phyloP scores from a whole-genome alignment of 2,113 vertebrate species.

The Ondatra zibethicus region DNA sequence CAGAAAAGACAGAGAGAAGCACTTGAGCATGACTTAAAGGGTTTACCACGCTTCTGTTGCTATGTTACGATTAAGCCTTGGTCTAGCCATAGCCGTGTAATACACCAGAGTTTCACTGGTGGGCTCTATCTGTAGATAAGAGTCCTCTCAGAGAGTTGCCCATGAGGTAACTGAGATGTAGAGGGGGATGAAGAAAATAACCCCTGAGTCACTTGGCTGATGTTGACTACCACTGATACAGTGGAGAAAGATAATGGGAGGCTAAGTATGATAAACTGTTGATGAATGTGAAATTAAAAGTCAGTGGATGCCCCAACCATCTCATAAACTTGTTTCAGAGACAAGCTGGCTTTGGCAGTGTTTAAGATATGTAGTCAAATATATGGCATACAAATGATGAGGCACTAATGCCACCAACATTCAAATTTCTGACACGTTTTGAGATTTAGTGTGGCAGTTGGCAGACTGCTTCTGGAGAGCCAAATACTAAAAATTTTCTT shows the following conservation, averaged over 20 bases:
- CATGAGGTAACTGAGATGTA: background rate
- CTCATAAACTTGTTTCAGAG: background rate
- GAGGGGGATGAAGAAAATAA: background rate
- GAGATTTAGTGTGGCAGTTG: background rate
- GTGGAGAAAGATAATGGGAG: background rate
- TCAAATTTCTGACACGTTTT: background rate
- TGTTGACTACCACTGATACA: background rate
- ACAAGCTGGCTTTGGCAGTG: background rate
- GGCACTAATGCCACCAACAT: background rate
- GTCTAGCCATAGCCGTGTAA: background rate
- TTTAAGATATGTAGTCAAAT: background rate
- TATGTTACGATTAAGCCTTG: background rate
- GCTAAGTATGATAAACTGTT: background rate
- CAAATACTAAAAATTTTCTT: background rate
- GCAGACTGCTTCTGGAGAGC: background rate
- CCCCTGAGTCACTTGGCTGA: background rate
- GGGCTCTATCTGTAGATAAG: no score
- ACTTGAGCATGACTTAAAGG: background rate
- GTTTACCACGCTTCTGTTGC: background rate
- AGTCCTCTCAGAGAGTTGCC: background rate
- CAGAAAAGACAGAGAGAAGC: background rate
- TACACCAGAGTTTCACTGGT: background rate
- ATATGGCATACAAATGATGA: background rate
- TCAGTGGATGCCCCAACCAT: background rate
- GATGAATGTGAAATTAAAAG: slow-evolving; percentile 2